Percentiles rank a stretch among this genome's conserved stretches.
Evolutionary conservation across 2,797 vertebrate genomes (phyloP).

Genomic region (Pelobates cultripes): DNA sequence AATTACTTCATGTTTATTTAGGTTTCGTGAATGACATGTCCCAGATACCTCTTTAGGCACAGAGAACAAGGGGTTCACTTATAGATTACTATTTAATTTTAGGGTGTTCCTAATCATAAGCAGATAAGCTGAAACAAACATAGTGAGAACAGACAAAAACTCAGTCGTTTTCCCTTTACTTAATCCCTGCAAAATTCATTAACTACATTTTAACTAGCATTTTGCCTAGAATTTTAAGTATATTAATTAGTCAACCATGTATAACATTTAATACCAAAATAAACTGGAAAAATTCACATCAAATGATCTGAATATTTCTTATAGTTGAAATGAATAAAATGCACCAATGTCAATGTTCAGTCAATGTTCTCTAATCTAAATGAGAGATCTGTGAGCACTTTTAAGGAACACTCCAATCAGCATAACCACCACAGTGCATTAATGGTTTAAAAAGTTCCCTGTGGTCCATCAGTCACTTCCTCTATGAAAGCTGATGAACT

Average conservation of each 20-base stretch:
- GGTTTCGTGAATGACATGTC: too few relatives aligned
- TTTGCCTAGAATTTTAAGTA: neutral
- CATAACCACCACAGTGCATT: too few relatives aligned
- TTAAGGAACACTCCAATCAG: too few relatives aligned
- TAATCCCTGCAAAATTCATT: neutral
- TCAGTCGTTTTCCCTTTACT: neutral
- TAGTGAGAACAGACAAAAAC: neutral
- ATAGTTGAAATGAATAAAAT: conserved; percentile 13
- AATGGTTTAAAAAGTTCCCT: too few relatives aligned
- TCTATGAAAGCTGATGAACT: too few relatives aligned
- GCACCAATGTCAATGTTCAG: neutral
- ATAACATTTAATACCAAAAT: neutral
- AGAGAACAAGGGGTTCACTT: too few relatives aligned
- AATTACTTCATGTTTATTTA: too few relatives aligned
- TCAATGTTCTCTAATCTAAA: conserved; percentile 11
- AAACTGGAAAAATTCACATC: neutral
- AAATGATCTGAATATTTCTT: neutral
- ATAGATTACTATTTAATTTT: too few relatives aligned
- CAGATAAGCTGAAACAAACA: too few relatives aligned
- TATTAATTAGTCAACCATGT: neutral
- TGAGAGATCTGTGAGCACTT: neutral
- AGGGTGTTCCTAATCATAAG: too few relatives aligned
- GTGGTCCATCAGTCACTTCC: too few relatives aligned
- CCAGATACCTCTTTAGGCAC: too few relatives aligned
- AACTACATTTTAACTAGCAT: neutral